phyloP scores from a whole-genome alignment of 2,797 vertebrate species.

The Sternarchorhynchus goeldii region DNA sequence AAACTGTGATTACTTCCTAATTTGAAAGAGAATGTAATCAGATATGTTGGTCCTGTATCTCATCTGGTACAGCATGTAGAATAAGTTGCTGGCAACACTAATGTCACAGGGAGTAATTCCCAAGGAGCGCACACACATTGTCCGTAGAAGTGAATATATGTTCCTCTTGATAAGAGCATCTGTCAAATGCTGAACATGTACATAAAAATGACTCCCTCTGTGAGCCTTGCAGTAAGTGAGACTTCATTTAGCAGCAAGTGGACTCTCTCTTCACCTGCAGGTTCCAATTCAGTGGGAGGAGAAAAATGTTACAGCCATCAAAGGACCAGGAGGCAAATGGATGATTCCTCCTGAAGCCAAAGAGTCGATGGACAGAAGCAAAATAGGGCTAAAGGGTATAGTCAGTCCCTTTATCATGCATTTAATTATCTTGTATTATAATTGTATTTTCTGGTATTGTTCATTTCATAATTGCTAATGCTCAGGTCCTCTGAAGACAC shows the following conservation, averaged over 20 bases:
- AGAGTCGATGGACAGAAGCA: conserved; percentile 97
- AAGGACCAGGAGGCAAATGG: conserved; percentile 93
- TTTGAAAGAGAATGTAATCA: too few relatives aligned
- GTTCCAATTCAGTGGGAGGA: conserved; percentile 95
- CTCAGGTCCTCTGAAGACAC: conserved; percentile 92
- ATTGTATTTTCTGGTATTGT: neutral
- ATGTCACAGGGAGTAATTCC: too few relatives aligned
- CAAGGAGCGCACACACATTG: too few relatives aligned
- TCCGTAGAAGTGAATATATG: too few relatives aligned
- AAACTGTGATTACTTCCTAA: too few relatives aligned
- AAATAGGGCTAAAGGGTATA: conserved; percentile 94
- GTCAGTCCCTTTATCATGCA: neutral
- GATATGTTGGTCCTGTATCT: too few relatives aligned
- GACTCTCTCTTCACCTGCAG: conserved; percentile 57
- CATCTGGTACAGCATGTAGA: too few relatives aligned
- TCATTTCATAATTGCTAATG: conserved; percentile 14
- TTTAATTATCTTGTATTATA: neutral
- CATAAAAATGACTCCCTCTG: neutral
- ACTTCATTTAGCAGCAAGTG: neutral
- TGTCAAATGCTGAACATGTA: too few relatives aligned
- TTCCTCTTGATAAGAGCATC: too few relatives aligned
- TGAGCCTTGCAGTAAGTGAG: neutral
- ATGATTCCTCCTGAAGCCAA: conserved; percentile 95
- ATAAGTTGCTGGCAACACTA: too few relatives aligned
- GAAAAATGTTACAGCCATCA: conserved; percentile 89